Conservation (phyloP, 2,888 invertebrate genomes). For the Latrodectus hesperus region DNA sequence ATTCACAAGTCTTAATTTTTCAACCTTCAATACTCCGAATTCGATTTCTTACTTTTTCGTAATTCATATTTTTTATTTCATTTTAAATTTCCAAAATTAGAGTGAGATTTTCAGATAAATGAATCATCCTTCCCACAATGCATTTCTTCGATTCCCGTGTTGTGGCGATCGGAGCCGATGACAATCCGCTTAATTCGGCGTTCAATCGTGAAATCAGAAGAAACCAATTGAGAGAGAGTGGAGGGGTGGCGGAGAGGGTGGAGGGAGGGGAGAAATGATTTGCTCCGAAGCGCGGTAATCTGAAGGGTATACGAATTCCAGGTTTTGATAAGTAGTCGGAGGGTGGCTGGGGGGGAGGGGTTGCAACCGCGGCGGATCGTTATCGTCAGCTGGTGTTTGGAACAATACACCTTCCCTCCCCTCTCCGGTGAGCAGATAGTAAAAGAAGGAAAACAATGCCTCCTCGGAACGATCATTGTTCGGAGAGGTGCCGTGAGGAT, state of each 20-base stretch:
- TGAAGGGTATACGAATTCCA: neutral
- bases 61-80: too few relatives aligned
- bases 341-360: neutral
- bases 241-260: neutral
- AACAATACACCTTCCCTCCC: neutral
- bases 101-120: too few relatives aligned
- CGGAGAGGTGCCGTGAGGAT: slow-evolving; percentile 22
- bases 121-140: too few relatives aligned
- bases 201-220: too few relatives aligned
- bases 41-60: too few relatives aligned
- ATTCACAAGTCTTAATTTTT: too few relatives aligned
- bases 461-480: slow-evolving; percentile 41
- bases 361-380: slow-evolving; percentile 19
- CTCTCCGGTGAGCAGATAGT: slow-evolving; percentile 13
- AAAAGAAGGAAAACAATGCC: slow-evolving; percentile 7
- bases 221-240: neutral
- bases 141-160: too few relatives aligned
- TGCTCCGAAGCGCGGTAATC: neutral
- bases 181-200: too few relatives aligned
- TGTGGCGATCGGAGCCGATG: too few relatives aligned
- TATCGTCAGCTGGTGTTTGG: slow-evolving; percentile 11
- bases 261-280: neutral
- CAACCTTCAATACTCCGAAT: too few relatives aligned
- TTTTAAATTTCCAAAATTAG: too few relatives aligned
- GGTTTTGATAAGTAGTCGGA: slow-evolving; percentile 4